Base-by-base conservation (phyloP, 2,888 invertebrate species). In the Tinea trinotella region DNA sequence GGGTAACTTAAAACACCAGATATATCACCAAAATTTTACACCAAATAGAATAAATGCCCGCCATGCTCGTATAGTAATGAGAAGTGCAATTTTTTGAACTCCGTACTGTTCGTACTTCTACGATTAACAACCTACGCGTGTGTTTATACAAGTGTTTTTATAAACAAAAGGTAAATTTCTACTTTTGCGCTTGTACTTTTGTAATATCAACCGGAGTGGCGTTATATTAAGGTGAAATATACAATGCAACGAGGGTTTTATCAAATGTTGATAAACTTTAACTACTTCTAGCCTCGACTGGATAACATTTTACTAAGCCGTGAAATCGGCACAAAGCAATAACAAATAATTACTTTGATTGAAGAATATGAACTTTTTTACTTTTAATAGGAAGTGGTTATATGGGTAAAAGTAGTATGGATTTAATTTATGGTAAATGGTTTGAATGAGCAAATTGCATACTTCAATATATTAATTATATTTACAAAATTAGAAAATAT, bases 71-170 rank as follows among this genome's bases (percentile, higher is more conserved):
- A 7, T 1, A 4, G 2, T 30, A 7, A 10, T 40, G 13, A 40
- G 1, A 13, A 40, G 12, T 40, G 40, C 13, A 19, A 10, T 17
- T 17, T 4, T 19, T 7, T 12, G 36, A 4, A 12, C 46, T 1
- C 15, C 46, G 19, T 17, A 3, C 44, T 44, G 2, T 6, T 10
- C 18, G 19, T 7, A 4, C 3, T n/a, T 4, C 36, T 46, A 19
- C 46, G 18, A 19, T 46, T 19, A 17, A 36, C 9, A 15, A 50
- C 18, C 50, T 24, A 50, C 50, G 22, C 10, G 10, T 40, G 13
- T 3, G 75, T 82, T 75, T 82, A 74, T 70, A 68, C 84, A 84
- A 83, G 78, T 84, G 84, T 80, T 81, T 77, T 79, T 76, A 71
- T 76, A 76, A 83, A 83, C 81, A 72, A 83, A 83, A 77, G 78